phyloP scores from a whole-genome alignment of 2,888 invertebrate genomes.

The Torymus tubicola region DNA sequence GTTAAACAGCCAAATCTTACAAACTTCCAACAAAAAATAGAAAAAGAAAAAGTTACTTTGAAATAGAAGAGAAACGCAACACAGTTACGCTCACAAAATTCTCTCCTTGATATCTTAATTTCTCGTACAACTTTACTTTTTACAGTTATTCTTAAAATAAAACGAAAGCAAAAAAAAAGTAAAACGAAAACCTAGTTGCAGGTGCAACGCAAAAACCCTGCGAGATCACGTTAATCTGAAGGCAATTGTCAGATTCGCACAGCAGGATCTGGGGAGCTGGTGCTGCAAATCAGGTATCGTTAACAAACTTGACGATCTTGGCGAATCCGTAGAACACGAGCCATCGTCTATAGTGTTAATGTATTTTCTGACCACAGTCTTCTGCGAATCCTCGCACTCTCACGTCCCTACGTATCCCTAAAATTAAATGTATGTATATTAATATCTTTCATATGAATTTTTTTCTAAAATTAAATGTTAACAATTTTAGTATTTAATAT shows the following conservation, averaged over 20 bases:
- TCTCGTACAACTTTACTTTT: conserved; percentile 43
- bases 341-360: conserved; percentile 56
- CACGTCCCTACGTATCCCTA: conserved; percentile 75
- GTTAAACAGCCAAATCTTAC: conserved; percentile 46
- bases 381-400: conserved; percentile 72
- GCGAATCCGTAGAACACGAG: conserved; percentile 36
- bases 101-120: conserved; percentile 6
- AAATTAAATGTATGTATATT: conserved; percentile 57
- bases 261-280: conserved; percentile 53
- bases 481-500: too few relatives aligned
- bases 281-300: conserved; percentile 60
- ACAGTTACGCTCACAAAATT: conserved; percentile 34
- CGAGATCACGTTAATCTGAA: conserved; percentile 57
- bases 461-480: too few relatives aligned
- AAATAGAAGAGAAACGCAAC: conserved; percentile 49
- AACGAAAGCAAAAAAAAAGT: conserved; percentile 50
- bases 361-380: conserved; percentile 73
- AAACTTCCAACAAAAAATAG: conserved; percentile 53
- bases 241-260: conserved; percentile 52
- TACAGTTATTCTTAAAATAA: conserved; percentile 54
- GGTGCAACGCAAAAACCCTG: conserved; percentile 56
- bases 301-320: conserved; percentile 63
- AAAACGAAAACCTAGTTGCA: conserved; percentile 55
- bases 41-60: conserved; percentile 46
- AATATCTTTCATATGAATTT: too few relatives aligned